These are phyloP conservation scores for Calliphora vicina DNA, from an alignment of 1,140 invertebrate species.

Conservation along the genomic window DNA sequence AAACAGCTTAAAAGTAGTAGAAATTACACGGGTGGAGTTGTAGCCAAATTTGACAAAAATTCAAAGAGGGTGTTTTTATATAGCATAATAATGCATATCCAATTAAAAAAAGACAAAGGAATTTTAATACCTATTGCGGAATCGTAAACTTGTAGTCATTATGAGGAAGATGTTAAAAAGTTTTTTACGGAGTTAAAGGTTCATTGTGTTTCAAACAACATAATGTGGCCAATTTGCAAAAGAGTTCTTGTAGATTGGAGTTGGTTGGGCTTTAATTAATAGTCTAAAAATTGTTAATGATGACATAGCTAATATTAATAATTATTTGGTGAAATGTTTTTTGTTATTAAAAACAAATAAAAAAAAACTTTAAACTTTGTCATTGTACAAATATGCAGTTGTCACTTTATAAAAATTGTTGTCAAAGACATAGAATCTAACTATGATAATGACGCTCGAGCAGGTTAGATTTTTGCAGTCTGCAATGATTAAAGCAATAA, in stretches of 20 bases:
- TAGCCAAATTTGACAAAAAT: not conserved
- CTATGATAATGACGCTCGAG: not conserved
- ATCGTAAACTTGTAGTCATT: not conserved
- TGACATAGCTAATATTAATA: not conserved
- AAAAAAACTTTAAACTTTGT: not conserved
- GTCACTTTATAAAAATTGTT: not conserved
- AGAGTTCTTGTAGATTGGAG: not conserved
- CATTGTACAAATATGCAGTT: not conserved
- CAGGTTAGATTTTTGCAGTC: not conserved
- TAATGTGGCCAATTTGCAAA: not conserved
- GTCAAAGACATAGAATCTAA: not conserved
- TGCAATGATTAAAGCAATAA: not conserved
- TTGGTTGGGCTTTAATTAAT: not conserved
- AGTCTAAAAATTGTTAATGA: not conserved
- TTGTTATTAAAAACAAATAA: not conserved
- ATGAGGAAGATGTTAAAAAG: not conserved
- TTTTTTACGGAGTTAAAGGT: not conserved
- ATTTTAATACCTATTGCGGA: not conserved
- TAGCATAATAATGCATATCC: not conserved
- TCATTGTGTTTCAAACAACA: not conserved
- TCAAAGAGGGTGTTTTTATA: not conserved
- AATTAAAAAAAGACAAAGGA: not conserved
- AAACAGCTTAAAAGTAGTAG: not conserved
- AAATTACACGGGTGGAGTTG: not conserved
- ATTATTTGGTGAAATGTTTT: not conserved